Evolutionary conservation across 2,888 invertebrate species (phyloP).

Genomic region (Norana najaformis): DNA sequence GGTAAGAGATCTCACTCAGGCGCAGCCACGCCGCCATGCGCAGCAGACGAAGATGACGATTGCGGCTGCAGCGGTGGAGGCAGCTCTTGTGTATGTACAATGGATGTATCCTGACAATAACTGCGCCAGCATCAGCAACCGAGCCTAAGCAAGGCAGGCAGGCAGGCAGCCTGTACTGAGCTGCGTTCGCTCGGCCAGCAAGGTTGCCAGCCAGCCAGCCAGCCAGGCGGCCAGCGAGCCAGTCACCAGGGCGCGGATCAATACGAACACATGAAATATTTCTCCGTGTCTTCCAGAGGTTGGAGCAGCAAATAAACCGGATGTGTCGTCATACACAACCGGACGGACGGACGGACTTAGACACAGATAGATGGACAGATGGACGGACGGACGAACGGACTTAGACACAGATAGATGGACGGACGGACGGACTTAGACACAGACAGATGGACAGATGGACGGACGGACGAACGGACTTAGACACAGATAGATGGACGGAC

Average conservation of each 20-base stretch:
- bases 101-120: background rate
- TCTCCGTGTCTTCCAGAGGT: background rate
- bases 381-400: background rate
- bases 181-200: no score
- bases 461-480: no score
- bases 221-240: background rate
- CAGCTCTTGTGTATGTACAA: background rate
- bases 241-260: slow-evolving; percentile 4
- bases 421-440: no score
- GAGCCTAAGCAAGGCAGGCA: background rate
- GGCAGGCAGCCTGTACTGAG: background rate
- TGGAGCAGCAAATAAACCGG: background rate
- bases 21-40: background rate
- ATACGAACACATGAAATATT: slow-evolving; percentile 13
- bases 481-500: no score
- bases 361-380: background rate
- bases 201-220: background rate
- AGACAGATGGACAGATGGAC: no score
- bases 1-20: background rate
- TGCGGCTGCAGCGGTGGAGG: background rate
- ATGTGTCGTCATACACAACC: background rate
- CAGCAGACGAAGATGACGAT: background rate
- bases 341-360: background rate
- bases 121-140: background rate
- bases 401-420: no score